Evolutionary conservation across 2,797 vertebrate species (phyloP), one percentile per base, ranked within the genome.

Genomic region (Acridotheres tristis): DNA sequence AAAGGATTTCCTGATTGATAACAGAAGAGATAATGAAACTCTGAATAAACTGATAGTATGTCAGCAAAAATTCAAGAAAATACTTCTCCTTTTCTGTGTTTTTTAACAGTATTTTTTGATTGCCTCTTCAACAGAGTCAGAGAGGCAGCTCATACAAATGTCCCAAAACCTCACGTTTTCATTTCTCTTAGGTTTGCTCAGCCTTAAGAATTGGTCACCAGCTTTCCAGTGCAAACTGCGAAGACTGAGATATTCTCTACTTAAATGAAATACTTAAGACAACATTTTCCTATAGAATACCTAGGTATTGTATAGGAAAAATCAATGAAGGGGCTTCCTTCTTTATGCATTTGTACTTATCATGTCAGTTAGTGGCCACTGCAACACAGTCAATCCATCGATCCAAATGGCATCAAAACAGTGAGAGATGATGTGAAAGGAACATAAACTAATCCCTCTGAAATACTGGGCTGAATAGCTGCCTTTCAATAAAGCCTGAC

Each of bases 1-100:
- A 30, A 74, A 76, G 89, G 82, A 85, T 88, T 93, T 95, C 92
- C 91, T 89, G 45, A 36, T 68, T 68, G 89, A 92, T 88, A 90
- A 89, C 62, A 69, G n/a, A 74, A 59, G 20, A 85, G 88, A 94
- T 77, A 93, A 58, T 34, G 40, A 71, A 80, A 76, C 51, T 65
- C 79, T 72, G 61, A 40, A 88, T 55, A 91, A 91, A 73, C 55
- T 42, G 80, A 68, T 25, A 69, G 23, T 32, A 73, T 80, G 81
- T 32, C 71, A 34, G 76, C 30, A 30, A 86, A 81, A 80, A 65
- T 0, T 42, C 29, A 48, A 51, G 15, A 86, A 81, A 88, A 76
- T 45, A 54, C 29, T 75, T 73, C 6, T 53, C 9, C 25, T 80
- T 82, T 50, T 87, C n/a, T 45, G 30, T 66, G 14, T 34, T 86